Conservation (phyloP, 2,797 vertebrate genomes). For the Pseudochirops corinnae region DNA sequence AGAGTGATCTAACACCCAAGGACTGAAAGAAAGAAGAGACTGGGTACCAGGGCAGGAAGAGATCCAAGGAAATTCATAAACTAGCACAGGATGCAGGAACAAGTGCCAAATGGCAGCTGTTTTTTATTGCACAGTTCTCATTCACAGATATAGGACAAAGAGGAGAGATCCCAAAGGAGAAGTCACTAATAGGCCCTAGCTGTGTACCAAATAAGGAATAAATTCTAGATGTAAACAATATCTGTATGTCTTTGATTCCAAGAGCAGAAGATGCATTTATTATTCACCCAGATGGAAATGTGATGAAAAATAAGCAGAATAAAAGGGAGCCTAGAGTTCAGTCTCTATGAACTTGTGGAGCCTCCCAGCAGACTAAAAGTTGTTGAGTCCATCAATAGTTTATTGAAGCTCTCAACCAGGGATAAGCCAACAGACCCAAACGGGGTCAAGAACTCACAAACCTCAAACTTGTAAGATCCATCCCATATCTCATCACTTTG, state of each 20-base stretch:
- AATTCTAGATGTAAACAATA: neutral
- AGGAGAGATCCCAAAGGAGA: neutral
- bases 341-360: too few species aligned
- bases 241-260: too few species aligned
- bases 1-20: neutral
- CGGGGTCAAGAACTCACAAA: neutral
- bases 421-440: neutral
- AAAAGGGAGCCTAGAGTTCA: neutral
- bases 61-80: neutral
- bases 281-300: neutral
- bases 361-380: neutral
- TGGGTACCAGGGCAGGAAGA: neutral
- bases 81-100: neutral
- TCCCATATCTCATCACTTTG: neutral
- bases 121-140: neutral
- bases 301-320: neutral
- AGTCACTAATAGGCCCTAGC: neutral
- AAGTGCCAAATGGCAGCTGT: neutral
- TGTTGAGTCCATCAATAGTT: neutral
- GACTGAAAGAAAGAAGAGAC: neutral
- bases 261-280: too few species aligned
- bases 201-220: neutral
- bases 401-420: neutral
- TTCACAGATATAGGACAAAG: neutral
- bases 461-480: neutral